Evolutionary conservation across 2,797 vertebrate species (phyloP).

Genomic region (Trachurus trachurus): DNA sequence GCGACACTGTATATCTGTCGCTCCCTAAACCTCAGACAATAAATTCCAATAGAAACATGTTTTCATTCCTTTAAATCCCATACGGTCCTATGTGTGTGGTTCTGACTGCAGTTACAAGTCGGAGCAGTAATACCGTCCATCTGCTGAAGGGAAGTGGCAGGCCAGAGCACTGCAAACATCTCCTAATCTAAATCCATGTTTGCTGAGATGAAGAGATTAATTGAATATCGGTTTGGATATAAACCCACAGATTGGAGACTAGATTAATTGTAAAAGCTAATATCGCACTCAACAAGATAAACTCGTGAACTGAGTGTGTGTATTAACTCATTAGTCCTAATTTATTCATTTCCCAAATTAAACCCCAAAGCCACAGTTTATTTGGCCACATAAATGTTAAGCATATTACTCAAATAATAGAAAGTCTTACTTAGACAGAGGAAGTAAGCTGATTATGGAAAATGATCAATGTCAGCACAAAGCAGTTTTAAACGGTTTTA

Average conservation of each 20-base stretch:
- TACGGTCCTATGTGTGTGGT: not conserved
- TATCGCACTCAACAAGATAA: constrained; percentile 50
- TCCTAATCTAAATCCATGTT: constrained; percentile 61
- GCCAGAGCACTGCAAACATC: constrained; percentile 36
- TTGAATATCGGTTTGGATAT: constrained; percentile 56
- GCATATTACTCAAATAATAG: constrained; percentile 43
- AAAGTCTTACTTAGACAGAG: constrained; percentile 23
- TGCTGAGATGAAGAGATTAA: constrained; percentile 57
- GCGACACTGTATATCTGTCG: not conserved
- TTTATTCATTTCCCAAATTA: constrained; percentile 44
- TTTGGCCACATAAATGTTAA: constrained; percentile 30
- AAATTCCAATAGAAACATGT: constrained; percentile 12
- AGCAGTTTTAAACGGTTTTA: constrained; percentile 9
- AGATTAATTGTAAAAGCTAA: constrained; percentile 45
- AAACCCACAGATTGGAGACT: constrained; percentile 46
- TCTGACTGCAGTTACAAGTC: constrained; percentile 17
- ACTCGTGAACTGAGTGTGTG: constrained; percentile 7
- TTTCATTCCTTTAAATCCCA: constrained; percentile 23
- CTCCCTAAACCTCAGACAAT: not conserved
- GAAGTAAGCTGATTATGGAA: constrained; percentile 49
- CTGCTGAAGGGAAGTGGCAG: constrained; percentile 37
- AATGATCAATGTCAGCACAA: constrained; percentile 30
- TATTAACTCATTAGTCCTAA: constrained; percentile 48
- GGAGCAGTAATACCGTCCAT: constrained; percentile 35
- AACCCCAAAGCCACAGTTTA: constrained; percentile 33